These are phyloP conservation scores for Dynastes hyllus DNA, from an alignment of 2,888 invertebrate species.

Conservation along the genomic window DNA sequence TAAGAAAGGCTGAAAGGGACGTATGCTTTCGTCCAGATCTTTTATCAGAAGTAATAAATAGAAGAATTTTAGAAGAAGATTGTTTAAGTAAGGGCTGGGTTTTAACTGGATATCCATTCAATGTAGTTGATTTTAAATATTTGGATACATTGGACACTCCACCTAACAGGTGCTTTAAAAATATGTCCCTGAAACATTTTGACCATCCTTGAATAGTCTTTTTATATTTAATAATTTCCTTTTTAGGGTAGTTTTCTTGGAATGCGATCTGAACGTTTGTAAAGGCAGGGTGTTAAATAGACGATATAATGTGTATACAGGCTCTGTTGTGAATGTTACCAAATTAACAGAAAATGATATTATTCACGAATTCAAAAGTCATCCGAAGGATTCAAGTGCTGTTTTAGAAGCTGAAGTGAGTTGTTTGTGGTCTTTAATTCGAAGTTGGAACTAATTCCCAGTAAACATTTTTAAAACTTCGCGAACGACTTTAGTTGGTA, in stretches of 20 bases:
- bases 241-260: conserved; percentile 66
- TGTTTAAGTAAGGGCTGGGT: conserved; percentile 79
- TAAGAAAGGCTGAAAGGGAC: conserved; percentile 65
- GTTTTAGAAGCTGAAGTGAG: conserved; percentile 66
- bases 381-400: conserved; percentile 65
- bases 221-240: neutral
- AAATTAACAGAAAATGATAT: conserved; percentile 55
- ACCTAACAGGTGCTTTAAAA: conserved; percentile 73
- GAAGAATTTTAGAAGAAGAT: conserved; percentile 72
- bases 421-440: neutral
- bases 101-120: conserved; percentile 76
- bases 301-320: conserved; percentile 64
- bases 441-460: neutral
- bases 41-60: conserved; percentile 68
- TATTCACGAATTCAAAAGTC: conserved; percentile 61
- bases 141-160: conserved; percentile 76
- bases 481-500: too few species aligned
- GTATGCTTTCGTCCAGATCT: conserved; percentile 68
- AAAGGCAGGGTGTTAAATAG: conserved; percentile 64
- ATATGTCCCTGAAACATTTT: too few species aligned
- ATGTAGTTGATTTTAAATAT: conserved; percentile 75
- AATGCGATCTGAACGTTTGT: conserved; percentile 68
- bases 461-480: too few species aligned
- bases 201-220: neutral
- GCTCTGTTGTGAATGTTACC: conserved; percentile 61